Evolutionary conservation across 2,888 invertebrate genomes (phyloP), one percentile per base, ranked within the genome.

Genomic region (Fabriciana adippe): DNA sequence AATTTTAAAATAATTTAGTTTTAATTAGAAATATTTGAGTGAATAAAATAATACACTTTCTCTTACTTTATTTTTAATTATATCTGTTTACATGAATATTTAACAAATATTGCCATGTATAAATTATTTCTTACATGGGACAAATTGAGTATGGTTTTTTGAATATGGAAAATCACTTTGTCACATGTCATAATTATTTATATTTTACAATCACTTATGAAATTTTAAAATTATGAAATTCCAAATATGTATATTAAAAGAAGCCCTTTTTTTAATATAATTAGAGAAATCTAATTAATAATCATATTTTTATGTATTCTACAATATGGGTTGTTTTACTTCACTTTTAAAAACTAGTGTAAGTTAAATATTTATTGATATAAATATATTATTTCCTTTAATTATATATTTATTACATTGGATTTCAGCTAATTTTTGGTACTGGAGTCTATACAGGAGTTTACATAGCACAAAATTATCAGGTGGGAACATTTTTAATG

Each of bases 401-500:
- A 18, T 60, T 55, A 2, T 18, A 66, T 41, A 68, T 61, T 57
- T 21, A 21, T 55, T 2, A 31, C 21, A 55, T 54, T 45, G 2
- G 1, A 41, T 78, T 94, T 70, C 87, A 96, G 96, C 78, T 96
- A 64, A 94, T 94, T 64, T 95, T 96, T 82, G 91, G 95, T 18
- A 78, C 94, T 70, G 96, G 96, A 31, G 81, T 96, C 47, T 96
- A 96, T 81, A 90, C 95, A 55, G 96, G 96, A 45, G 93, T 96
- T 65, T 96, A 96, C 80, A 76, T 96, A 74, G 94, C 94, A 76
- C 96, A 96, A 91, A 96, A 96, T 86, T 96, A 96, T 88, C 93
- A 96, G 93, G 96, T 96, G 92, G 84, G 59, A 57, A 45, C 55
- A 50, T 61, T n/a, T 56, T 47, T 54, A 41, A 35, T 31, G 8